A percentile compares a stretch with the other conserved stretches of the same genome.
Evolutionary conservation across 1,140 invertebrate genomes (phyloP).

Genomic region (Meteorus sp.): DNA sequence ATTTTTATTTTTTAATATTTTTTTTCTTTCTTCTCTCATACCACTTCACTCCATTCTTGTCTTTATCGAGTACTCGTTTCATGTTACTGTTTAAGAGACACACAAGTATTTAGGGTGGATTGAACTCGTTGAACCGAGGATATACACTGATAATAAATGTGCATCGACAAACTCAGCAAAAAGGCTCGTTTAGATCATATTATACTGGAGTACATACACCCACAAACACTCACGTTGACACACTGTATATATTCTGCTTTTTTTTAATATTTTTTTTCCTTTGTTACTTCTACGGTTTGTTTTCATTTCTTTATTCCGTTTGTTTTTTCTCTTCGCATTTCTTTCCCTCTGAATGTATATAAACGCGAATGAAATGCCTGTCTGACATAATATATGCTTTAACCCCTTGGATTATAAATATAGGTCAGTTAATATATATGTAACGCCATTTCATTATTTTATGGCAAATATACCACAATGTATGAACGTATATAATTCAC

Average conservation of each 20-base stretch:
- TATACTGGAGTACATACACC: too few relatives aligned
- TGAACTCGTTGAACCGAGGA: too few relatives aligned
- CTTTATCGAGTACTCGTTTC: too few relatives aligned
- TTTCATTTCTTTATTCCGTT: conserved; percentile 3
- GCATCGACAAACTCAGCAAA: too few relatives aligned
- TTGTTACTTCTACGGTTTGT: neutral
- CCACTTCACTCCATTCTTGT: too few relatives aligned
- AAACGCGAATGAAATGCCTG: conserved; percentile 13
- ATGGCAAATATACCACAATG: conserved; percentile 13
- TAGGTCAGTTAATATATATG: conserved; percentile 31
- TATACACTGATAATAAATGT: too few relatives aligned
- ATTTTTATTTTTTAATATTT: conserved; percentile 1
- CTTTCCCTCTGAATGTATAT: neutral
- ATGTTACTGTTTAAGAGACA: too few relatives aligned
- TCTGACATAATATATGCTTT: conserved; percentile 18
- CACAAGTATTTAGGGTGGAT: too few relatives aligned
- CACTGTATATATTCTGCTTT: too few relatives aligned
- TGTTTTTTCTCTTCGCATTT: conserved; percentile 6
- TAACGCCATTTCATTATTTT: conserved; percentile 25
- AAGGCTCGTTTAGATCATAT: too few relatives aligned
- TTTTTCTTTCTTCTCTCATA: neutral
- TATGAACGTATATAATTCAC: too few relatives aligned
- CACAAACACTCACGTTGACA: too few relatives aligned
- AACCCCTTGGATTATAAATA: conserved; percentile 23
- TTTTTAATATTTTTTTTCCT: neutral